Evolutionary conservation across 2,888 invertebrate genomes (phyloP).

Genomic region (Heterodera filipjevi): DNA sequence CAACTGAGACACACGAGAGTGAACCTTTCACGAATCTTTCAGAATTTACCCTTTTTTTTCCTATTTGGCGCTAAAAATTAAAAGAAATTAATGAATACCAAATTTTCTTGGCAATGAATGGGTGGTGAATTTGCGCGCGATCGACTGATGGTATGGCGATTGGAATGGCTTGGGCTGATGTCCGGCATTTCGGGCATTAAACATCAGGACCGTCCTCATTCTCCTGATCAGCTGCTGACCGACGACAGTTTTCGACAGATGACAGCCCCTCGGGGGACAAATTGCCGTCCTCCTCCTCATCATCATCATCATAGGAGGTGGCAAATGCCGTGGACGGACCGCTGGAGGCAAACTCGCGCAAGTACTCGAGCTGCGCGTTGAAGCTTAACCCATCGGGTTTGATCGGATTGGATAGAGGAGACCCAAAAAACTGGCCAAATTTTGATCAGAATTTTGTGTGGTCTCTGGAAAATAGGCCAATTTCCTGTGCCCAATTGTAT

Average conservation of each 20-base stretch:
- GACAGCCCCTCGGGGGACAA: background rate
- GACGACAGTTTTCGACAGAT: no score
- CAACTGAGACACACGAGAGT: no score
- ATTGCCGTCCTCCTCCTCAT: background rate
- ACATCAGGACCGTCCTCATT: background rate
- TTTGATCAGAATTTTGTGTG: no score
- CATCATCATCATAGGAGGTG: background rate
- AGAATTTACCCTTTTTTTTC: no score
- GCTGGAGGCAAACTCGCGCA: constrained; percentile 26
- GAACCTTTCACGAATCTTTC: no score
- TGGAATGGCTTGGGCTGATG: background rate
- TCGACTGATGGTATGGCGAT: constrained; percentile 7
- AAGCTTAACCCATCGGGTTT: background rate
- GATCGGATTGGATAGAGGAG: background rate
- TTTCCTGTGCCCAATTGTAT: no score
- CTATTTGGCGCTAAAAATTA: background rate
- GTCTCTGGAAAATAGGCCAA: no score
- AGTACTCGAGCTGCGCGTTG: constrained; percentile 18
- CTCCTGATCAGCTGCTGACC: background rate
- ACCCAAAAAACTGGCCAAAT: background rate
- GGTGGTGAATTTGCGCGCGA: constrained; percentile 13
- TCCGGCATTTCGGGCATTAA: background rate
- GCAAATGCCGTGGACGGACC: background rate
- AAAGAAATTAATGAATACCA: constrained; percentile 73
- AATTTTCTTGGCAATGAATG: constrained; percentile 43